These are phyloP conservation scores for Pedicia rivosa DNA, from an alignment of 2,888 invertebrate genomes.

Conservation along the genomic window DNA sequence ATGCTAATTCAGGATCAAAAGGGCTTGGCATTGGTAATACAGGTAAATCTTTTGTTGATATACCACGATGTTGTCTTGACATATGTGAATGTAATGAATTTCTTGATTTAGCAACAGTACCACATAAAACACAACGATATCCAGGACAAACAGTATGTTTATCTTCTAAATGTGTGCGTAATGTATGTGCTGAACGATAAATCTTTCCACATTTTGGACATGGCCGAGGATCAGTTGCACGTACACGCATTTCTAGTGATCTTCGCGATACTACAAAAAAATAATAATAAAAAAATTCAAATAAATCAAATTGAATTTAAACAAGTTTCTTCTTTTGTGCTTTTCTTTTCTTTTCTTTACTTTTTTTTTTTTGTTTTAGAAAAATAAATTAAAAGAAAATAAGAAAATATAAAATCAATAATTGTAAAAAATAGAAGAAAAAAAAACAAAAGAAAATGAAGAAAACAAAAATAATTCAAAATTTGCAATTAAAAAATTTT, in stretches of 20 bases:
- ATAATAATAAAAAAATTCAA: constrained; percentile 5
- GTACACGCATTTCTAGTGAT: constrained; percentile 70
- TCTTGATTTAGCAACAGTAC: constrained; percentile 82
- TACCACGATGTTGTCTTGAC: constrained; percentile 85
- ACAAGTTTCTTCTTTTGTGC: constrained; percentile 10
- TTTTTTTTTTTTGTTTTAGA: too few species aligned
- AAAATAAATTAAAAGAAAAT: too few species aligned
- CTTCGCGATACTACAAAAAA: constrained; percentile 47
- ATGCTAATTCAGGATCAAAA: constrained; percentile 79
- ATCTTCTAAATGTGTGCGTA: constrained; percentile 81
- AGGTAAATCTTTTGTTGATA: constrained; percentile 83
- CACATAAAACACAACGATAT: constrained; percentile 80
- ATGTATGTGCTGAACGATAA: constrained; percentile 79
- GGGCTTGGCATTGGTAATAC: constrained; percentile 86
- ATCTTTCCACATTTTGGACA: constrained; percentile 90
- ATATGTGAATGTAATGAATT: constrained; percentile 88
- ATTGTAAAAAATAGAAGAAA: too few species aligned
- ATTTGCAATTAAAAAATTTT: too few species aligned
- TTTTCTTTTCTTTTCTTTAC: constrained; percentile 2
- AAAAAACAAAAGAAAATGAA: too few species aligned
- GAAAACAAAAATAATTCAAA: too few species aligned
- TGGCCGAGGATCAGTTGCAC: constrained; percentile 82
- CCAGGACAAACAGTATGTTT: constrained; percentile 89
- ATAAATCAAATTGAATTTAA: constrained; percentile 6
- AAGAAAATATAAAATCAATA: too few species aligned